Evolutionary conservation across 1,140 invertebrate genomes (phyloP), one percentile per base, ranked within the genome.

Genomic region (Drosophila virilis): DNA sequence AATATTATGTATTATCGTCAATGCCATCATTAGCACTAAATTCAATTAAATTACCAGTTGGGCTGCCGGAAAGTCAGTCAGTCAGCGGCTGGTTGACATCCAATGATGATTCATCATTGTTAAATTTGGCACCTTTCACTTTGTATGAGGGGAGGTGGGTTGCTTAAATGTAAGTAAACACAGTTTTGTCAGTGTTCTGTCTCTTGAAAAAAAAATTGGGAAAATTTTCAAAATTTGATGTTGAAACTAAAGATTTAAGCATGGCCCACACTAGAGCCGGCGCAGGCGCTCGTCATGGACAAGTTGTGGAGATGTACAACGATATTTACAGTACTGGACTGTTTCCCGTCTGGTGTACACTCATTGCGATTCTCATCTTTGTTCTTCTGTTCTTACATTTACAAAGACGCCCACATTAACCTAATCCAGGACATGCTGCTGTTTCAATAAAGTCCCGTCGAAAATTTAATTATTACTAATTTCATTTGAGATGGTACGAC

Each of bases 1-100:
- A 78, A 89, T 90, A 90, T 89, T 78, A 80, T 84, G 77, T 80
- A 74, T 79, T 80, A 80, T 80, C 80, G 61, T 84, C 84, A 84
- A 89, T 84, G 80, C 80, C 83, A 89, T 89, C 84, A 89, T 90
- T 89, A 90, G 85, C 80, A 84, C 80, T 80, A 90, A 90, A 89
- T 89, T 89, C 74, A 89, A 89, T 89, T 89, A 89, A 60, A 58
- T 69, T 32, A 40, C 69, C 64, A 64, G 74, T 1, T 38, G 10
- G 22, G 38, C 62, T 37, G 4, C 2, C 32, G 43, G 48, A 28
- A 45, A 33, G 35, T 22, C 52, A 58, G 10, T 15, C 48, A 22
- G 17, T 48, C 33, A 48, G 37, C n/a, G 38, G 37, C 48, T 38
- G 54, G 10, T 33, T 40, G 40, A 45, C 55, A 42, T 43, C 45